Conservation (phyloP, 1,140 invertebrate genomes). For the Dolichoris vasculosae region DNA sequence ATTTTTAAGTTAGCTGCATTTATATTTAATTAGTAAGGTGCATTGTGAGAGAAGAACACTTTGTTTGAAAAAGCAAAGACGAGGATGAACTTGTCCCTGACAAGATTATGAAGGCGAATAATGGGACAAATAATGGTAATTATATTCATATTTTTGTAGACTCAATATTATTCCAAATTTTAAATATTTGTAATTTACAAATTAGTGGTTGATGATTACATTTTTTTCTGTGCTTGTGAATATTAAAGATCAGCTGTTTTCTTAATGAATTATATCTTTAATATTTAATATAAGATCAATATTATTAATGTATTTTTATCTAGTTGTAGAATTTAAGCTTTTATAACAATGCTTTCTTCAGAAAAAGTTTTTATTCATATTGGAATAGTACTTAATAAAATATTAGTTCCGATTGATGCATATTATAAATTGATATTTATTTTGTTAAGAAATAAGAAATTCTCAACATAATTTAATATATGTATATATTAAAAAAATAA, state of each 20-base stretch:
- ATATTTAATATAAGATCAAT: too few species aligned
- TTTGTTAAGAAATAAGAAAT: too few species aligned
- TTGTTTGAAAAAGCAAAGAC: slow-evolving; percentile 23
- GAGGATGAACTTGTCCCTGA: slow-evolving; percentile 66
- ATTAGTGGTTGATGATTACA: background rate
- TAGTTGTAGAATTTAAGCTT: too few species aligned
- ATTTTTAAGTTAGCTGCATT: background rate
- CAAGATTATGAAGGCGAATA: slow-evolving; percentile 73
- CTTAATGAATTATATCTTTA: background rate
- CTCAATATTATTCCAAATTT: background rate
- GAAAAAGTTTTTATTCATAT: too few species aligned
- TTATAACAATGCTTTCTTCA: too few species aligned
- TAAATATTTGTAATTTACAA: background rate
- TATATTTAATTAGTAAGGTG: background rate
- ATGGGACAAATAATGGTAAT: slow-evolving; percentile 74
- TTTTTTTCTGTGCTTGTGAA: background rate
- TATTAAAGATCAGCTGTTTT: slow-evolving; percentile 23
- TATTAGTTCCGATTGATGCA: too few species aligned
- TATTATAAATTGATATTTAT: too few species aligned
- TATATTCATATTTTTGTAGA: slow-evolving; percentile 35
- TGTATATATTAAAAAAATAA: too few species aligned
- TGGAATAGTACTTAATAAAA: too few species aligned
- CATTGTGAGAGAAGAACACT: slow-evolving; percentile 4
- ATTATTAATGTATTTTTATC: too few species aligned
- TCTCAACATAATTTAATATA: too few species aligned